These are phyloP conservation scores for Onychomys arenicola DNA, from an alignment of 2,797 vertebrate species.

Conservation along the genomic window DNA sequence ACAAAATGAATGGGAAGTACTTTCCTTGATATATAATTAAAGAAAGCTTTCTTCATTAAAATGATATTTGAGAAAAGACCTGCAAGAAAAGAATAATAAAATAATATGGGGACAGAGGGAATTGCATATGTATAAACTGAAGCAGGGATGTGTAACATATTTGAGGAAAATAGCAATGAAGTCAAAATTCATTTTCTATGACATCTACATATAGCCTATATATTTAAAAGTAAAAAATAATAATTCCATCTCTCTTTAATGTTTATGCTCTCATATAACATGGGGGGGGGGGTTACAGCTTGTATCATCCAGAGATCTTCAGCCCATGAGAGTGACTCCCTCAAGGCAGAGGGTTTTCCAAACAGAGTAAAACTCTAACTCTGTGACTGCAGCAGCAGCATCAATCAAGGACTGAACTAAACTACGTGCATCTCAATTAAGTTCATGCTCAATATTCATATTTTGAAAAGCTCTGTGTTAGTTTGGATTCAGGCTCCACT, in stretches of 20 bases:
- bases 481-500: conserved; percentile 37
- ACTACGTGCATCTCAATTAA: neutral
- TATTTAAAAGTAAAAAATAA: conserved; percentile 28
- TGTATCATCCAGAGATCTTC: neutral
- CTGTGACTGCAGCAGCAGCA: neutral
- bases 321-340: neutral
- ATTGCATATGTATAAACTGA: neutral
- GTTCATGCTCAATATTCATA: conserved; percentile 32
- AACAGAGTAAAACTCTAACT: conserved; percentile 1
- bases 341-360: neutral
- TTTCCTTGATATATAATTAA: conserved; percentile 31
- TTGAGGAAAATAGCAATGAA: conserved; percentile 9
- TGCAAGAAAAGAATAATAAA: conserved; percentile 1
- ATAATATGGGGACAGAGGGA: neutral
- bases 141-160: neutral
- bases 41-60: conserved; percentile 28
- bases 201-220: neutral
- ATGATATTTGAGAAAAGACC: conserved; percentile 38
- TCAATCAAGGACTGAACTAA: neutral
- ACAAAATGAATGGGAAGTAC: neutral
- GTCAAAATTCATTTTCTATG: conserved; percentile 5
- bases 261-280: neutral
- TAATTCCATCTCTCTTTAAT: neutral
- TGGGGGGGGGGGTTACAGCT: neutral
- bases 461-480: conserved; percentile 59